Evolutionary conservation across 2,888 invertebrate species (phyloP), one percentile per base, ranked within the genome.

Genomic region (Chymomyza amoena): DNA sequence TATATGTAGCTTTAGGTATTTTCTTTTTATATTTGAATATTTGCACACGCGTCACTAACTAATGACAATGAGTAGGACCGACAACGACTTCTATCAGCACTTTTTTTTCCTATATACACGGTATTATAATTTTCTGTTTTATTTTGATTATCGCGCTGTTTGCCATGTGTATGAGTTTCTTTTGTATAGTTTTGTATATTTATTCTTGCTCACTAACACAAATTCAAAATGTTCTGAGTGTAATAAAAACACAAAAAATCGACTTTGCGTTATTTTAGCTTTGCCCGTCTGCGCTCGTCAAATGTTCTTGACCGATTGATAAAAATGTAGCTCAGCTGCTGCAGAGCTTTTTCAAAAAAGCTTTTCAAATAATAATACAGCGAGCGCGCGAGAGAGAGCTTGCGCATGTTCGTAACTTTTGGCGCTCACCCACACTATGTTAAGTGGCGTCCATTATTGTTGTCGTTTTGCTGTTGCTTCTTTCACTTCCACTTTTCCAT

Each of bases 251-350:
- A 45, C 10, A 6, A 59, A 64, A 50, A 52, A 32, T 64, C 39
- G 68, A 71, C 72, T 52, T 39, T 71, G 32, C 51, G 50, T 20
- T 60, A 54, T 36, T 52, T 64, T 70, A 62, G 77, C 71, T 72
- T 25, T 61, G 72, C 61, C 50, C 51, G 57, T 80, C 88, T 83
- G 78, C 82, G 78, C 90, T 88, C 79, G 86, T 76, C 84, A 88
- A 91, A 89, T 79, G 91, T 91, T 91, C 91, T 91, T 90, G 90
- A 90, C 91, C 90, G 90, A 91, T 91, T 90, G 91, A 90, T 90
- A 89, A 90, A 90, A 90, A 88, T 81, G 87, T 83, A 89, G 87
- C 89, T 89, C 83, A 6, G 64, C 73, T 36, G 28, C 15, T n/a
- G 59, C 59, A 15, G 18, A 59, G 59, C 59, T 59, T 59, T 59